Evolutionary conservation across 2,888 invertebrate genomes (phyloP).

Genomic region (Oscheius sp.): DNA sequence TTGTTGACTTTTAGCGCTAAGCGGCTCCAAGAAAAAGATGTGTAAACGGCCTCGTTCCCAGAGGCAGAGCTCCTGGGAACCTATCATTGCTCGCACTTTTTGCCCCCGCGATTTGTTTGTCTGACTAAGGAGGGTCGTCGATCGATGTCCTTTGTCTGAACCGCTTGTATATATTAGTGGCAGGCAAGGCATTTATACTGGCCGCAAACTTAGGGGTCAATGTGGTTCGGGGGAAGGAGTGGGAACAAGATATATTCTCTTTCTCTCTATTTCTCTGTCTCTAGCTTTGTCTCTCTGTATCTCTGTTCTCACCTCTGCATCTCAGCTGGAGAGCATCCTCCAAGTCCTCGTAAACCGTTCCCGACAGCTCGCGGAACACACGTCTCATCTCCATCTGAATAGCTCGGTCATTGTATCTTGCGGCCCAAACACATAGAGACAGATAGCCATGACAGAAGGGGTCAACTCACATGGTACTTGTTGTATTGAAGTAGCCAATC

Average conservation of each 20-base stretch:
- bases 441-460: not conserved
- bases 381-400: conserved; percentile 58
- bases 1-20: not conserved
- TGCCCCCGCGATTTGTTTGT: conserved; percentile 27
- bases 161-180: conserved; percentile 36
- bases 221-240: not conserved
- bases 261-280: too few species aligned
- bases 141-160: conserved; percentile 31
- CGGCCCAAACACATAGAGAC: conserved; percentile 1
- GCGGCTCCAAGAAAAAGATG: not conserved
- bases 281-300: too few species aligned
- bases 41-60: conserved; percentile 4
- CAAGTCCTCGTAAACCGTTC: conserved; percentile 53
- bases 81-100: conserved; percentile 29
- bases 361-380: conserved; percentile 51
- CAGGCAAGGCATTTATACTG: conserved; percentile 23
- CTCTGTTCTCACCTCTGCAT: conserved; percentile 35
- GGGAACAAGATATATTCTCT: not conserved
- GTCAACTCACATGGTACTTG: conserved; percentile 34
- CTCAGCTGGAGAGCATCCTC: conserved; percentile 50
- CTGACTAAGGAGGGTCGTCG: not conserved
- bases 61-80: not conserved
- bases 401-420: not conserved
- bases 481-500: conserved; percentile 34
- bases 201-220: not conserved